phyloP scores from a whole-genome alignment of 2,797 vertebrate genomes.

The Paratrypauchen microcephalus region DNA sequence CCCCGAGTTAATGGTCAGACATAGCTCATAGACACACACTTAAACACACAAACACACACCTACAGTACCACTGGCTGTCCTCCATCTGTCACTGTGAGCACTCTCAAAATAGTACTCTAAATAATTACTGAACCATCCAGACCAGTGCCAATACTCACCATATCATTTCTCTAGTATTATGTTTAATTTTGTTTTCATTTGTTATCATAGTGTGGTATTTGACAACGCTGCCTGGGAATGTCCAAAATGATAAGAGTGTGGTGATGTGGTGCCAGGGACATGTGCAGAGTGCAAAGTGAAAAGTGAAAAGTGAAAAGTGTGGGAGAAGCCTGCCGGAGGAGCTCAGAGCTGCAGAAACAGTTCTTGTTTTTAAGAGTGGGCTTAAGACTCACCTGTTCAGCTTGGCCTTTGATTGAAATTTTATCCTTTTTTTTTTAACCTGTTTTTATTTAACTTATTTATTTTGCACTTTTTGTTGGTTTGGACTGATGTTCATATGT shows the following conservation, averaged over 20 bases:
- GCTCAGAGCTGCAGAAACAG: no score
- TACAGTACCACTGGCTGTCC: conserved; percentile 19
- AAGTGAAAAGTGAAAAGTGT: background rate
- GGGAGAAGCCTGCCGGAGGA: no score
- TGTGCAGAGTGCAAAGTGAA: background rate
- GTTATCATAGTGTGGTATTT: background rate
- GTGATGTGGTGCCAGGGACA: no score
- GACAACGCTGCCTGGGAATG: background rate
- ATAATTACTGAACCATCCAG: conserved; percentile 16
- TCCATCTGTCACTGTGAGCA: conserved; percentile 37
- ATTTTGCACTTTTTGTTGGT: no score
- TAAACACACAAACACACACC: conserved; percentile 14
- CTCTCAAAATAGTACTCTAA: conserved; percentile 24
- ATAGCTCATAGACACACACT: conserved; percentile 5
- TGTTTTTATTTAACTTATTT: no score
- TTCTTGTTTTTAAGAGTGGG: no score
- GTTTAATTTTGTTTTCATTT: conserved; percentile 4
- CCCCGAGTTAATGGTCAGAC: conserved; percentile 22
- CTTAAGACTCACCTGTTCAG: no score
- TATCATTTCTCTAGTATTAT: background rate
- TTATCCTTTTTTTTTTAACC: no score
- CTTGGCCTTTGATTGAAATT: no score
- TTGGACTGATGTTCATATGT: no score
- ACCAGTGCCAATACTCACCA: background rate
- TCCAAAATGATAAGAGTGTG: background rate